Evolutionary conservation across 2,797 vertebrate genomes (phyloP).

Genomic region (Selene dorsalis): DNA sequence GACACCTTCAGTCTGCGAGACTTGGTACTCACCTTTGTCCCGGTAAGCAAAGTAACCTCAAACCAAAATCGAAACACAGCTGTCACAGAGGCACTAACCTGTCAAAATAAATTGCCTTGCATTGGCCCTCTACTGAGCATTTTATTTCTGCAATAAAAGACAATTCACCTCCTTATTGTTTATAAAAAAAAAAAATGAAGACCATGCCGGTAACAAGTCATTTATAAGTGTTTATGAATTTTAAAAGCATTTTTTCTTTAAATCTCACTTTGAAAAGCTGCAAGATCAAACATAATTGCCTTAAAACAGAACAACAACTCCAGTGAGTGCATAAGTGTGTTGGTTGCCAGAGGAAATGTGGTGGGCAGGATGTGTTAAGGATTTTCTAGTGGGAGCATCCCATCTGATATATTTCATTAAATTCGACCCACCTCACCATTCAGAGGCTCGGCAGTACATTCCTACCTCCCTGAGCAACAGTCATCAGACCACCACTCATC

Average conservation of each 20-base stretch:
- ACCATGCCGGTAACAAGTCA: too few species aligned
- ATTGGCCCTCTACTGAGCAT: background rate
- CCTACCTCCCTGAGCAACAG: slow-evolving; percentile 25
- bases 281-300: background rate
- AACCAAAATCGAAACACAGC: slow-evolving; percentile 22
- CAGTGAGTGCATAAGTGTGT: slow-evolving; percentile 3
- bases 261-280: background rate
- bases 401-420: slow-evolving; percentile 62
- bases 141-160: background rate
- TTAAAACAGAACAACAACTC: slow-evolving; percentile 3
- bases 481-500: slow-evolving; percentile 36
- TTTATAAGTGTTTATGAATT: background rate
- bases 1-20: slow-evolving; percentile 94
- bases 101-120: background rate
- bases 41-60: slow-evolving; percentile 79
- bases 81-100: background rate
- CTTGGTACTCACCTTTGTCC: slow-evolving; percentile 90
- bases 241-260: background rate
- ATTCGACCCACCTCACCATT: slow-evolving; percentile 57
- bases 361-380: slow-evolving; percentile 51
- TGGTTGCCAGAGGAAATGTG: slow-evolving; percentile 33
- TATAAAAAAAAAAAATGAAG: too few species aligned
- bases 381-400: slow-evolving; percentile 40
- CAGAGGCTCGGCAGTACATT: slow-evolving; percentile 27
- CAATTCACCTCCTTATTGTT: too few species aligned